phyloP scores from a whole-genome alignment of 2,888 invertebrate species.

The Synergus umbraculus region DNA sequence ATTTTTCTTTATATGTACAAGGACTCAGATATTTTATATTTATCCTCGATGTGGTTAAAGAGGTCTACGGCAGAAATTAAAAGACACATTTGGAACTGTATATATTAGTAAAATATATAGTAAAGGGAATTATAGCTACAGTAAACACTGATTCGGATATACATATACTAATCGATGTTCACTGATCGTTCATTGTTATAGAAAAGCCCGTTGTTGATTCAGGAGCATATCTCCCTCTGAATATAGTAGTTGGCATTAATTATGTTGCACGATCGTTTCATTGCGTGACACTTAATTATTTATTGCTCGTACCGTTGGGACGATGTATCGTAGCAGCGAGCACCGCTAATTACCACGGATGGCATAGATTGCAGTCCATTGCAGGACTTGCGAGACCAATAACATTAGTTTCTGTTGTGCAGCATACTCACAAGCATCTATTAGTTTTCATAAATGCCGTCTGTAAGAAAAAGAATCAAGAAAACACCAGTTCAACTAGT shows the following conservation, averaged over 20 bases:
- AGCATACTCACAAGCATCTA: neutral
- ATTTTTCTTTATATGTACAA: too few species aligned
- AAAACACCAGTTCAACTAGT: neutral
- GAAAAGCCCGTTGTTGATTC: constrained; percentile 30
- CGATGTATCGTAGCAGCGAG: constrained; percentile 31
- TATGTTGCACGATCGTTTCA: constrained; percentile 32
- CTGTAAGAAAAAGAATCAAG: neutral
- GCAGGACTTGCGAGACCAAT: constrained; percentile 31
- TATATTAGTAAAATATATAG: too few species aligned
- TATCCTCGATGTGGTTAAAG: too few species aligned
- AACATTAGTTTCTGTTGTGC: constrained; percentile 19
- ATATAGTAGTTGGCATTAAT: constrained; percentile 21
- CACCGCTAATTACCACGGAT: constrained; percentile 32
- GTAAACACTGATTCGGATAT: neutral
- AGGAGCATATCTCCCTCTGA: constrained; percentile 9
- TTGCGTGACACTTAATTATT: constrained; percentile 38
- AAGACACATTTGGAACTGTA: neutral
- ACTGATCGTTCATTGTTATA: constrained; percentile 26
- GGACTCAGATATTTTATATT: too few species aligned
- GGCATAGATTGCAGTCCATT: constrained; percentile 32
- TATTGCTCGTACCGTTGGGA: constrained; percentile 31
- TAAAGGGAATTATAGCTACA: neutral
- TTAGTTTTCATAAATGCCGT: constrained; percentile 11
- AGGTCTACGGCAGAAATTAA: too few species aligned
- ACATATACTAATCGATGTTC: constrained; percentile 6